Conservation (phyloP, 2,888 invertebrate genomes). For the Aelia acuminata region DNA sequence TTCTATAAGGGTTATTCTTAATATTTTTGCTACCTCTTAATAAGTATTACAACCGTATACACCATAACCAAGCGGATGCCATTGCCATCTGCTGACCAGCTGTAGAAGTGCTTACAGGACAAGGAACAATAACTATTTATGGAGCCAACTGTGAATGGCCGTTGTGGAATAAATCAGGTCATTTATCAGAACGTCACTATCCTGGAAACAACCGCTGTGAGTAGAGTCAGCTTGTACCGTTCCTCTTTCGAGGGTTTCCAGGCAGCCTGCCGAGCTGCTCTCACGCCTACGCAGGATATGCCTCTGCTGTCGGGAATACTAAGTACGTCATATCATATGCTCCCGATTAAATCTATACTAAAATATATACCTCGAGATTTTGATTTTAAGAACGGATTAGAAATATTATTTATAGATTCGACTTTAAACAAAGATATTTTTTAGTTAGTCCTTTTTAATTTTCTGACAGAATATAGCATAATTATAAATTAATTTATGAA, state of each 20-base stretch:
- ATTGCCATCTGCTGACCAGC: slow-evolving; percentile 35
- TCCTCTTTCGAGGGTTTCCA: background rate
- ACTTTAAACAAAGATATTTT: too few relatives aligned
- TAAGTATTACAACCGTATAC: background rate
- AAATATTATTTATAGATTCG: too few relatives aligned
- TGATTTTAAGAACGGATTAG: too few relatives aligned
- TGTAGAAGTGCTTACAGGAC: slow-evolving; percentile 28
- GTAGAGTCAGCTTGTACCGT: background rate
- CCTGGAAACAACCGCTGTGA: slow-evolving; percentile 4
- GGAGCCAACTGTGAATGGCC: slow-evolving; percentile 41
- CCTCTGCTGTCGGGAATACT: background rate
- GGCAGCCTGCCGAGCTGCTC: background rate
- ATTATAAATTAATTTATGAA: too few relatives aligned
- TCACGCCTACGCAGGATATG: background rate
- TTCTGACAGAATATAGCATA: too few relatives aligned
- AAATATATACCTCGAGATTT: too few relatives aligned
- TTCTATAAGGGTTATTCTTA: too few relatives aligned
- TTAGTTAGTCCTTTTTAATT: too few relatives aligned
- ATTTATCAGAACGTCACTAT: slow-evolving; percentile 42
- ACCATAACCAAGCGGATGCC: background rate
- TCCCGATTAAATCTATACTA: background rate
- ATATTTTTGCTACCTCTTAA: background rate
- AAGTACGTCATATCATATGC: background rate
- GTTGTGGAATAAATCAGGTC: slow-evolving; percentile 26
- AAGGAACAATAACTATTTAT: slow-evolving; percentile 23